Evolutionary conservation across 2,113 vertebrate species (phyloP).

Genomic region (Entelurus aequoreus): DNA sequence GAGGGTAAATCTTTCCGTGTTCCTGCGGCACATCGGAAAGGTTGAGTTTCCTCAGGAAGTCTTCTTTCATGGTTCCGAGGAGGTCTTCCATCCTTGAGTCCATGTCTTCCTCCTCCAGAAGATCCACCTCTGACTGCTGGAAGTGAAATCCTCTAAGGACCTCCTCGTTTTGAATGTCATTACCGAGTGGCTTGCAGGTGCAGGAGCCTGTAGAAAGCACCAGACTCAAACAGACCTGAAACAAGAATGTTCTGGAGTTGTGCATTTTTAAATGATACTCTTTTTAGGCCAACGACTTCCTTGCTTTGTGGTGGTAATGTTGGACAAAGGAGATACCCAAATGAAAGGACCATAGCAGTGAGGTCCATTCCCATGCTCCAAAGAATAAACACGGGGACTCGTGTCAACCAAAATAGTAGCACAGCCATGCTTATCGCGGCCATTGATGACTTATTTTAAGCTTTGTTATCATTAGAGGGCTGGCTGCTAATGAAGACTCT

Average conservation of each 20-base stretch:
- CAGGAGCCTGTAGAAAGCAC: conserved; percentile 44
- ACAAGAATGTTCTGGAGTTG: conserved; percentile 43
- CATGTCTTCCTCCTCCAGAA: conserved; percentile 51
- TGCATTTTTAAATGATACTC: conserved; percentile 50
- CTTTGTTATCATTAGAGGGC: conserved; percentile 78
- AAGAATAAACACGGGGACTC: conserved; percentile 71
- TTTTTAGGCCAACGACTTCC: conserved; percentile 20
- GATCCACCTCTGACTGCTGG: conserved; percentile 46
- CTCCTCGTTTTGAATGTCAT: conserved; percentile 33
- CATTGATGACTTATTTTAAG: conserved; percentile 74
- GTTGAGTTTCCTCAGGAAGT: conserved; percentile 83
- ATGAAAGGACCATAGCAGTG: conserved; percentile 48
- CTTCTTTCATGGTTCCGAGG: conserved; percentile 79
- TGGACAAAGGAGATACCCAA: conserved; percentile 51
- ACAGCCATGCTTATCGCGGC: conserved; percentile 80
- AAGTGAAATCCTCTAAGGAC: conserved; percentile 28
- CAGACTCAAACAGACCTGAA: conserved; percentile 60
- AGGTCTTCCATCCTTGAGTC: conserved; percentile 71
- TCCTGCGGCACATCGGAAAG: conserved; percentile 80
- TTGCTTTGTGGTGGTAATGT: conserved; percentile 39
- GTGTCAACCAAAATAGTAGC: conserved; percentile 73
- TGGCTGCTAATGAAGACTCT: conserved; percentile 91
- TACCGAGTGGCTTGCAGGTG: conserved; percentile 74
- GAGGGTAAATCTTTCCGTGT: conserved; percentile 75
- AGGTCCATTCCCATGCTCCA: conserved; percentile 71